Base-by-base conservation (phyloP, 2,888 invertebrate genomes). In the Yponomeuta evonymella region DNA sequence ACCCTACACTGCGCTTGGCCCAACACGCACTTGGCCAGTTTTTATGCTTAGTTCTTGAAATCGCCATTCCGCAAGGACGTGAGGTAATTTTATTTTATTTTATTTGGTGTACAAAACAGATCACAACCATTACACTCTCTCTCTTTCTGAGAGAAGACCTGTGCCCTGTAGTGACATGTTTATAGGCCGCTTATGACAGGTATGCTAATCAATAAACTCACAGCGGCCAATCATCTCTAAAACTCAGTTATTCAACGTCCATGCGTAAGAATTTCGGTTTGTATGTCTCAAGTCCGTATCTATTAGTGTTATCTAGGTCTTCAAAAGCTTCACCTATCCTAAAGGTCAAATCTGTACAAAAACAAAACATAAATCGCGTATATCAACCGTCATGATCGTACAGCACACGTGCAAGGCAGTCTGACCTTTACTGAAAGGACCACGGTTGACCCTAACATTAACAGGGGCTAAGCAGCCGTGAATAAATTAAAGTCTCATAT, bases 401-500 rank as follows among this genome's bases (percentile, higher is more conserved):
- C 29, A 10, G 30, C 30, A 30, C 65, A 65, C 65, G 65, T 65
- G 65, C 65, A 65, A 65, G 51, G 51, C 51, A 58, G 12, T 65
- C 33, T 65, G 65, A 65, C 65, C 48, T 67, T 67, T 48, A 43
- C 48, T 33, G 48, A 48, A 67, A 67, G 67, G 48, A 67, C 67
- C 67, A 66, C 51, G 33, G 72, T 74, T 73, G 73, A 72, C 73
- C 75, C 69, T 33, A 58, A 51, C 29, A 33, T 33, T 23, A 33
- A n/a, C 30, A 33, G 51, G 29, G 23, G 51, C 48, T 75, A 75
- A 75, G 72, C 72, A 74, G 73, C 75, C 73, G 74, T 76, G 76
- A 74, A 77, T 76, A 77, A 76, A 78, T 78, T 77, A 77, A 75
- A 76, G 74, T 75, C 73, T 76, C 75, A 73, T 73, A 73, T 75